Percentiles rank a stretch among this genome's conserved stretches.
Conservation (phyloP, 2,113 vertebrate species). For the Podocnemis expansa region DNA sequence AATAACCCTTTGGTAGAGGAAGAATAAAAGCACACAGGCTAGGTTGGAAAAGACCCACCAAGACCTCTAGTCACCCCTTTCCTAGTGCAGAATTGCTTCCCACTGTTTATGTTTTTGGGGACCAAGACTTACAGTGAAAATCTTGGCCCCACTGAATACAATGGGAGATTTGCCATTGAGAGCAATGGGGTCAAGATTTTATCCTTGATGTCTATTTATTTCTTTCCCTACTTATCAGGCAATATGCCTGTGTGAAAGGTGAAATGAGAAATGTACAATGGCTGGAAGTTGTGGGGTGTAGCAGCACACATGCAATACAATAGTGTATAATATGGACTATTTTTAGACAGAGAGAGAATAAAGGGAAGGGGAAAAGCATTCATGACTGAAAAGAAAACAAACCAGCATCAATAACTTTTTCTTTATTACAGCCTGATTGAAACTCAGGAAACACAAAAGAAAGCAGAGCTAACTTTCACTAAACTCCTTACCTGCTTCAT, state of each 20-base stretch:
- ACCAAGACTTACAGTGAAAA: not conserved
- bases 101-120: not conserved
- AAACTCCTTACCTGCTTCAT: not conserved
- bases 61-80: not conserved
- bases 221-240: not conserved
- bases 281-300: not conserved
- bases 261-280: not conserved
- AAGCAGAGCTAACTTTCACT: conserved; percentile 14
- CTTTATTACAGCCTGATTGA: not conserved
- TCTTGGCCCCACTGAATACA: not conserved
- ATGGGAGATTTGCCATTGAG: not conserved
- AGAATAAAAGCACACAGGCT: not conserved
- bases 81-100: not conserved
- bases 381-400: conserved; percentile 7
- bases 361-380: not conserved
- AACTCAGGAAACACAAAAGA: not conserved
- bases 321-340: not conserved
- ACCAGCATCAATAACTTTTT: not conserved
- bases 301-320: fast-evolving
- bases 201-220: not conserved
- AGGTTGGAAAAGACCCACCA: not conserved
- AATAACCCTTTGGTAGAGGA: not conserved
- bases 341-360: not conserved
- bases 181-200: not conserved
- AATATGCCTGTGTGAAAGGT: not conserved